Evolutionary conservation across 2,888 invertebrate species (phyloP).

Genomic region (Automeris io): DNA sequence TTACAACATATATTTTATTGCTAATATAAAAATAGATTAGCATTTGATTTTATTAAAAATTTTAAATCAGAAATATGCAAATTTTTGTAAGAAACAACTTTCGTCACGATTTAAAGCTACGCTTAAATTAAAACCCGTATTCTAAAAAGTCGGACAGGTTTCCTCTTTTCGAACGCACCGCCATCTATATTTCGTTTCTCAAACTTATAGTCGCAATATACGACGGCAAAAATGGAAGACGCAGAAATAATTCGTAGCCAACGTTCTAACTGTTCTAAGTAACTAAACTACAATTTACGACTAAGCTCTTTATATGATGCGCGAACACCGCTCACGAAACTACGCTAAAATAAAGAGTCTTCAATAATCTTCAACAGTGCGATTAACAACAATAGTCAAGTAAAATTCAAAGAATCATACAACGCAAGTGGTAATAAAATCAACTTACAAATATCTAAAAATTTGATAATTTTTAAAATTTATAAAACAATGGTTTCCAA

Average conservation of each 20-base stretch:
- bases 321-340: slow-evolving; percentile 22
- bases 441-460: not conserved
- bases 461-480: too few species aligned
- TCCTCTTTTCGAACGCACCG: slow-evolving; percentile 1
- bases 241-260: slow-evolving; percentile 75
- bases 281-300: slow-evolving; percentile 40
- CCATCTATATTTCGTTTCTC: slow-evolving; percentile 10
- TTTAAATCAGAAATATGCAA: too few species aligned
- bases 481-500: too few species aligned
- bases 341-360: slow-evolving; percentile 8
- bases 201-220: slow-evolving; percentile 11
- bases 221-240: slow-evolving; percentile 66
- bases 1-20: too few species aligned
- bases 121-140: not conserved
- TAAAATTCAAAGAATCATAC: not conserved
- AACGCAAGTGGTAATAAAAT: not conserved
- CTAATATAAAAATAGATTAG: too few species aligned
- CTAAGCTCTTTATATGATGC: slow-evolving; percentile 48
- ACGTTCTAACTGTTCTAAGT: slow-evolving; percentile 52
- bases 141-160: not conserved
- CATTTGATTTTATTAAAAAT: too few species aligned
- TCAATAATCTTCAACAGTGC: slow-evolving; percentile 6
- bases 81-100: too few species aligned
- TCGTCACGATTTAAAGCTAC: too few species aligned
- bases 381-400: not conserved